phyloP scores from a whole-genome alignment of 2,797 vertebrate genomes.

The Pangasius larnaudii region DNA sequence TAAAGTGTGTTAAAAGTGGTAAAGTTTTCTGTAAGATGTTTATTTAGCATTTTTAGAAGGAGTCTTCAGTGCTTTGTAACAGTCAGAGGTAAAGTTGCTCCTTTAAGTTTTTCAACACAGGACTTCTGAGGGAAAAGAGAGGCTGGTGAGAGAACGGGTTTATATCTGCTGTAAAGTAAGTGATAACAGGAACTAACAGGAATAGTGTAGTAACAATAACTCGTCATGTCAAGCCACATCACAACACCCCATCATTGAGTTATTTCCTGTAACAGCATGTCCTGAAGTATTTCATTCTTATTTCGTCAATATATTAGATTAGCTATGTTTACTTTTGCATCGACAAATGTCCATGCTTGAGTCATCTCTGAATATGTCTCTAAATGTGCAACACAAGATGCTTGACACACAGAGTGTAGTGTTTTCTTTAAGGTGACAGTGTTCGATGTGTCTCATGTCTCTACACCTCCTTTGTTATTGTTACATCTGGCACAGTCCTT shows the following conservation, averaged over 20 bases:
- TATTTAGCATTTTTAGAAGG: not conserved
- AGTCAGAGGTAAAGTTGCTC: not conserved
- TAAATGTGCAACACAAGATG: not conserved
- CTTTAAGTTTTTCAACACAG: not conserved
- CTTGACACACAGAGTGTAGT: not conserved
- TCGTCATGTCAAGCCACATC: not conserved
- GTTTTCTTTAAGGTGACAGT: slow-evolving; percentile 4
- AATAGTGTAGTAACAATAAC: not conserved
- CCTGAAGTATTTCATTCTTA: not conserved
- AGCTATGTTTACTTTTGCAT: not conserved
- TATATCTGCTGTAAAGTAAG: not conserved
- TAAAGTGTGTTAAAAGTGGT: not conserved
- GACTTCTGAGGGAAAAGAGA: not conserved
- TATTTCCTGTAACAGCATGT: not conserved
- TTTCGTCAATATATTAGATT: not conserved
- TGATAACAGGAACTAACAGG: not conserved
- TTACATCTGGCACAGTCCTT: not conserved
- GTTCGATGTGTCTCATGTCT: slow-evolving; percentile 12
- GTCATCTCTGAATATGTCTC: not conserved
- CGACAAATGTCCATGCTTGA: not conserved
- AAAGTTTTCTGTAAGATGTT: not conserved
- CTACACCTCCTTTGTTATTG: not conserved
- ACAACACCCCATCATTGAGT: not conserved
- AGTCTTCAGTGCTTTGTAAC: not conserved
- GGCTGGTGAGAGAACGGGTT: not conserved